phyloP scores from a whole-genome alignment of 2,888 invertebrate species.

The Exocentrus adspersus region DNA sequence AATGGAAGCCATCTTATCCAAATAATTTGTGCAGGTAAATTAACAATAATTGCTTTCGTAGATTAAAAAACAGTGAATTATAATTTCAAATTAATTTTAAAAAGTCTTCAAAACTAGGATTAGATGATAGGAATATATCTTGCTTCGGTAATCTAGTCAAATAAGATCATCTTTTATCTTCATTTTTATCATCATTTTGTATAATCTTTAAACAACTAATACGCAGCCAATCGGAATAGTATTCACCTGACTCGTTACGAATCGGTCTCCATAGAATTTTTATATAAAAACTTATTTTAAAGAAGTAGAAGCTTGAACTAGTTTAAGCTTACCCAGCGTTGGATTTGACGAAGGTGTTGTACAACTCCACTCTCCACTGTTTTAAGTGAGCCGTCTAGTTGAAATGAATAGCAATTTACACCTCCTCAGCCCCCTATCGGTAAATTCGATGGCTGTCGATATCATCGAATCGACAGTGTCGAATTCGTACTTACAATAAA shows the following conservation, averaged over 20 bases:
- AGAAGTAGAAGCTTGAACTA: not conserved
- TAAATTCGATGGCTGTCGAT: not conserved
- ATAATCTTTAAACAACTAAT: constrained; percentile 36
- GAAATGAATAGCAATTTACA: constrained; percentile 2
- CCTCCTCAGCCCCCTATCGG: constrained; percentile 19
- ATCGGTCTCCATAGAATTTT: no score
- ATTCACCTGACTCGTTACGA: not conserved
- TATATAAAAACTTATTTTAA: no score
- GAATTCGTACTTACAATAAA: not conserved
- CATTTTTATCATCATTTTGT: constrained; percentile 36
- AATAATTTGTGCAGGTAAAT: not conserved
- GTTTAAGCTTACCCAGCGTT: constrained; percentile 2
- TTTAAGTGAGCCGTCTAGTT: constrained; percentile 15
- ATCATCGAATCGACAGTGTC: constrained; percentile 21
- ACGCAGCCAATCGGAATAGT: constrained; percentile 29
- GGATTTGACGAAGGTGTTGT: not conserved
- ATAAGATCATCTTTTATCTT: constrained; percentile 25
- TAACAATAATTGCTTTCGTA: not conserved
- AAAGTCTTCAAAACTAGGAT: not conserved
- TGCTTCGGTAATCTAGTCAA: constrained; percentile 31
- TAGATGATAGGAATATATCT: not conserved
- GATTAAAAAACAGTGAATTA: no score
- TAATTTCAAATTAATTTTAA: no score
- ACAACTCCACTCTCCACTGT: constrained; percentile 7
- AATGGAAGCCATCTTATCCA: constrained; percentile 19